phyloP scores from a whole-genome alignment of 2,888 invertebrate species.

The Schizaphis graminum region DNA sequence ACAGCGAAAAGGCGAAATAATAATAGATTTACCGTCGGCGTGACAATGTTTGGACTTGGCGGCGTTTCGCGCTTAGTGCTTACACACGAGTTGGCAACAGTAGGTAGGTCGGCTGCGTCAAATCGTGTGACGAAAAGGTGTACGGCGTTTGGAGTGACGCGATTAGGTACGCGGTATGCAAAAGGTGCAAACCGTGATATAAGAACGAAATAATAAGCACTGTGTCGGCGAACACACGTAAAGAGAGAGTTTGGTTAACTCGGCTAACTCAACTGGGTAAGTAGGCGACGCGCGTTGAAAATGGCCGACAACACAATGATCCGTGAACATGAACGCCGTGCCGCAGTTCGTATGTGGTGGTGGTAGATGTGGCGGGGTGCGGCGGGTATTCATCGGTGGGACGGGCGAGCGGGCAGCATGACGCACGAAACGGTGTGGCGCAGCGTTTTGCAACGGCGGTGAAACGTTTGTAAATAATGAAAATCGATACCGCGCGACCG shows the following conservation, averaged over 20 bases:
- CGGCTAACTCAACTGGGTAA: no score
- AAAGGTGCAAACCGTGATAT: background rate
- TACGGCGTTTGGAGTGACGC: background rate
- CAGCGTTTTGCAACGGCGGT: slow-evolving; percentile 26
- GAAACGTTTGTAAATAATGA: background rate
- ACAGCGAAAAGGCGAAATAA: background rate
- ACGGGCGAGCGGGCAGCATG: background rate
- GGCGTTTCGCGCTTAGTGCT: background rate
- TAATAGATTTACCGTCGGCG: background rate
- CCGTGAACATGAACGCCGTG: background rate
- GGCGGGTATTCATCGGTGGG: background rate
- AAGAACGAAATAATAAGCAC: background rate
- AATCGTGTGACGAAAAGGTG: background rate
- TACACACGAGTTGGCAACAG: no score
- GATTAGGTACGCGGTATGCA: background rate
- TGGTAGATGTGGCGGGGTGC: background rate
- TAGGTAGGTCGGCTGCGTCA: background rate
- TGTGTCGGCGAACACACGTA: background rate
- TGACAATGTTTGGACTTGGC: background rate
- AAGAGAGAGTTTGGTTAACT: slow-evolving; percentile 29
- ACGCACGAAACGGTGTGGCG: background rate
- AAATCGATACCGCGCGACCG: slow-evolving; percentile 27
- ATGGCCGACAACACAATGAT: slow-evolving; percentile 53
- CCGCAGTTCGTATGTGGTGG: background rate
- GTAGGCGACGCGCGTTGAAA: slow-evolving; percentile 37